These are phyloP conservation scores for Eubucco bourcierii DNA, from an alignment of 2,113 vertebrate genomes.

Conservation along the genomic window DNA sequence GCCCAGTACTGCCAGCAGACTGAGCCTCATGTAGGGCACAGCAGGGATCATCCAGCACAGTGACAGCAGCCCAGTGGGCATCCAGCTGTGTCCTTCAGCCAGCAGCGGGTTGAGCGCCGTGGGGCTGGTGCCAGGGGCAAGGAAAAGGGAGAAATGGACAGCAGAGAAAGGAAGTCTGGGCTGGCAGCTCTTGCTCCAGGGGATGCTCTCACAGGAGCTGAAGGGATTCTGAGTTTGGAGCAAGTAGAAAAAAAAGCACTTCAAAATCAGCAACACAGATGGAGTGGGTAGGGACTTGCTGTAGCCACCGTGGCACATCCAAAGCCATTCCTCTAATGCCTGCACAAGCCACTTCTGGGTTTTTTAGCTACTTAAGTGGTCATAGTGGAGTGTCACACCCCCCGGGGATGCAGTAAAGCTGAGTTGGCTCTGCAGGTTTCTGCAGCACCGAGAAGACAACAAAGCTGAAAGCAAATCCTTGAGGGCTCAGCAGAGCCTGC, in stretches of 20 bases:
- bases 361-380: neutral
- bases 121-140: neutral
- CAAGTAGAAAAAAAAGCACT: neutral
- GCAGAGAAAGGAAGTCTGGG: neutral
- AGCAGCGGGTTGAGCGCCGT: neutral
- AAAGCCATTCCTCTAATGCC: neutral
- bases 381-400: neutral
- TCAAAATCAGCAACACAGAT: neutral
- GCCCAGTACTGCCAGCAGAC: fast-evolving
- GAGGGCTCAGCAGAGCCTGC: neutral
- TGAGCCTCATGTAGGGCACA: neutral
- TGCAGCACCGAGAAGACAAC: neutral
- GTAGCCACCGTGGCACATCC: neutral
- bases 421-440: neutral
- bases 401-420: neutral
- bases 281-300: neutral
- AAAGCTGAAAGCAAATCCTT: neutral
- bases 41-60: fast-evolving
- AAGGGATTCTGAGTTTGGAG: neutral
- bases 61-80: neutral
- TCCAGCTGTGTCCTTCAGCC: neutral
- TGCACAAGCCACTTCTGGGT: neutral
- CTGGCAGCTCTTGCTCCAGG: neutral
- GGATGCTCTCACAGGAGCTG: neutral
- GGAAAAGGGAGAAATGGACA: neutral